Percentiles rank a stretch among this genome's conserved stretches.
Evolutionary conservation across 1,140 invertebrate genomes (phyloP).

Genomic region (Aphaenogaster floridana): DNA sequence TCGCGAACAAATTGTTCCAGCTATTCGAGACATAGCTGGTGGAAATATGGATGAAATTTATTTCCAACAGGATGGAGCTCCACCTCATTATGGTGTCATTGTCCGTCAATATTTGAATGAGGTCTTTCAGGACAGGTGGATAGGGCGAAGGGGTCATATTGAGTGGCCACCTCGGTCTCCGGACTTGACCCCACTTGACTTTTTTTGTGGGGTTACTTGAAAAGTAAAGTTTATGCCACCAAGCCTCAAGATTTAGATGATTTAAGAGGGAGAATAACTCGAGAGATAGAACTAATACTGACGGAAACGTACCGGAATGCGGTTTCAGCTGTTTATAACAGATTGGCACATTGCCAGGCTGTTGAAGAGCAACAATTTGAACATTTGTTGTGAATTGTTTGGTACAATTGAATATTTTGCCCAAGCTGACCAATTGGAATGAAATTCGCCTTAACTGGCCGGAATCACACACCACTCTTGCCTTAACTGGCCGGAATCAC

Average conservation of each 20-base stretch:
- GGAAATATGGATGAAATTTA: slow-evolving; percentile 19
- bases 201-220: slow-evolving; percentile 11
- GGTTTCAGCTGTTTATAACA: slow-evolving; percentile 18
- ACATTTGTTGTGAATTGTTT: not conserved
- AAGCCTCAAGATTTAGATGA: slow-evolving; percentile 12
- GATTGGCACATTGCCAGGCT: not conserved
- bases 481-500: too few relatives aligned
- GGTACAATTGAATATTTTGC: slow-evolving; percentile 3
- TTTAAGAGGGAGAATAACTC: not conserved
- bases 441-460: not conserved
- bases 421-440: not conserved
- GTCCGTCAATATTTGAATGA: slow-evolving; percentile 17
- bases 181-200: slow-evolving; percentile 12
- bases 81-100: slow-evolving; percentile 11
- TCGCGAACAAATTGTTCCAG: slow-evolving; percentile 19
- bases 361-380: not conserved
- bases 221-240: slow-evolving; percentile 2
- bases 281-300: not conserved
- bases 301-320: not conserved
- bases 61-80: slow-evolving; percentile 24
- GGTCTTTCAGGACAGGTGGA: not conserved
- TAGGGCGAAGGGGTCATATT: not conserved
- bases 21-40: slow-evolving; percentile 6
- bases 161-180: slow-evolving; percentile 34
- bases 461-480: too few relatives aligned